Conservation (phyloP, 2,888 invertebrate genomes). For the Spisula subtruncata region DNA sequence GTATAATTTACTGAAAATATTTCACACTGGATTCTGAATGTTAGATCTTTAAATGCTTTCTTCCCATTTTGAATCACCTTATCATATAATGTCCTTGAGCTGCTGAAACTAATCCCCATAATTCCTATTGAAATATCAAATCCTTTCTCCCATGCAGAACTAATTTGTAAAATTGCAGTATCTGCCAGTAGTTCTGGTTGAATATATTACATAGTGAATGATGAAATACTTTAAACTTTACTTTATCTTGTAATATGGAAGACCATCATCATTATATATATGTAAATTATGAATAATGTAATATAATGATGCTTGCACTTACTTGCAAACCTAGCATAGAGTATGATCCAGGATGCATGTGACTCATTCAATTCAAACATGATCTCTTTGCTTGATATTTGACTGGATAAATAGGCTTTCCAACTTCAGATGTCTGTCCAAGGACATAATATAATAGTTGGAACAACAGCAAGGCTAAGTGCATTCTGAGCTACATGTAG, state of each 20-base stretch:
- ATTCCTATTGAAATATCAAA: not conserved
- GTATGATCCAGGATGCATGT: not conserved
- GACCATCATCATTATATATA: not conserved
- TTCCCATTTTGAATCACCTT: too few relatives aligned
- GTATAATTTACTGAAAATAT: too few relatives aligned
- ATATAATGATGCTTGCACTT: constrained; percentile 13
- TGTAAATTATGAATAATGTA: constrained; percentile 13
- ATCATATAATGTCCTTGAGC: constrained; percentile 1
- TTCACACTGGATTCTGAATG: too few relatives aligned
- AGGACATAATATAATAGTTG: not conserved
- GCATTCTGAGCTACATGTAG: not conserved
- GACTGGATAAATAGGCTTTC: not conserved
- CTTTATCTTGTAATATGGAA: not conserved
- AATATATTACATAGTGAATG: not conserved
- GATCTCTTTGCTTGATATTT: not conserved
- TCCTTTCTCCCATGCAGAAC: not conserved
- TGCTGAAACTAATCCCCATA: not conserved
- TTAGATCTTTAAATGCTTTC: too few relatives aligned
- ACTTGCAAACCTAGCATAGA: not conserved
- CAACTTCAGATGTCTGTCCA: not conserved
- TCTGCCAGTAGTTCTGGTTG: not conserved
- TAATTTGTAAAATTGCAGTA: not conserved
- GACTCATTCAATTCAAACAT: constrained; percentile 12
- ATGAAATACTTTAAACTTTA: not conserved
- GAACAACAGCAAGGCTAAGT: not conserved